Evolutionary conservation across 2,113 vertebrate genomes (phyloP).

Genomic region (Riparia riparia): DNA sequence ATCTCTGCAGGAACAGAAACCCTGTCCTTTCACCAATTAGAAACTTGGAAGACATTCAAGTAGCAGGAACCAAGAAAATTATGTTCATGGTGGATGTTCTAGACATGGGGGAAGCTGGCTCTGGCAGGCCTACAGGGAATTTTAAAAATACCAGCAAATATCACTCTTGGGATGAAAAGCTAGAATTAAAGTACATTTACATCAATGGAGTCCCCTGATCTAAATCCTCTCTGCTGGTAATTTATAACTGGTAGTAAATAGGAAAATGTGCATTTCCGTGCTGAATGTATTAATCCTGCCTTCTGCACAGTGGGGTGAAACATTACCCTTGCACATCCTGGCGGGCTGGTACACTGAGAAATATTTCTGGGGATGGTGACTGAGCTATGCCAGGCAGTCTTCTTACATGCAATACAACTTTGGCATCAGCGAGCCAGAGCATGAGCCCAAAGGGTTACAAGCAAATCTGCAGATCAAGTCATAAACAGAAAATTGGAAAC

Average conservation of each 20-base stretch:
- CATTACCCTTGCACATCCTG: background rate
- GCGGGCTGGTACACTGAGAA: background rate
- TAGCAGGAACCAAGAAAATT: background rate
- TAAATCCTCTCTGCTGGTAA: background rate
- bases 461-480: background rate
- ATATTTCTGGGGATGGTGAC: background rate
- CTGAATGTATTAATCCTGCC: background rate
- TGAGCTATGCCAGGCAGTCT: background rate
- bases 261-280: background rate
- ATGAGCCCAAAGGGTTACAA: background rate
- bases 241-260: background rate
- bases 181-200: background rate
- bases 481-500: background rate
- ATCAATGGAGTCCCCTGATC: background rate
- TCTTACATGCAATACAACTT: background rate
- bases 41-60: background rate
- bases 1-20: background rate
- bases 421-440: background rate
- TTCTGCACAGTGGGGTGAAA: background rate
- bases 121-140: background rate
- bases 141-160: conserved; percentile 9
- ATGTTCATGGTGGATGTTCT: background rate
- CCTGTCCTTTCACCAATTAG: background rate
- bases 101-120: background rate
- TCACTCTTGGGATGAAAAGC: background rate